phyloP scores from a whole-genome alignment of 2,888 invertebrate species.

The Hydriomena furcata region DNA sequence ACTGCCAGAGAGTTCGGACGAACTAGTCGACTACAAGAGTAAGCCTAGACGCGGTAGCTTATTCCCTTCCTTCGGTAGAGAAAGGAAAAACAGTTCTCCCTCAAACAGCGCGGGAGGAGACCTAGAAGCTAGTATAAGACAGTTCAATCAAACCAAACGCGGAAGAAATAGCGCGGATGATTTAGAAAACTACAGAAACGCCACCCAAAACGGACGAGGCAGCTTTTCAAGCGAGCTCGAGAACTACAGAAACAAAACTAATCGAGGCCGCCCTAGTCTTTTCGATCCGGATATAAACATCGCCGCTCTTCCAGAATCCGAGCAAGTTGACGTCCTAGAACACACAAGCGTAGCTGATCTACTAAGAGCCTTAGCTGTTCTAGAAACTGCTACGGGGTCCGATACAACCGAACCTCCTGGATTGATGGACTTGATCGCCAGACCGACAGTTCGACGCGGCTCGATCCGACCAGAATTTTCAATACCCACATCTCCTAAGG shows the following conservation, averaged over 20 bases:
- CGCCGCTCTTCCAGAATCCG: slow-evolving; percentile 62
- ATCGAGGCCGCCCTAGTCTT: slow-evolving; percentile 68
- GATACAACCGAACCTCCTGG: slow-evolving; percentile 44
- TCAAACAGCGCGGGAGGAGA: slow-evolving; percentile 57
- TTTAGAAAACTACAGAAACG: slow-evolving; percentile 47
- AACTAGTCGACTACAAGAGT: slow-evolving; percentile 70
- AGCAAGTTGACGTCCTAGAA: slow-evolving; percentile 87
- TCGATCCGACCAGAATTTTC: slow-evolving; percentile 66
- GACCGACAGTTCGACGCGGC: slow-evolving; percentile 58
- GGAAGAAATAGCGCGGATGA: slow-evolving; percentile 62
- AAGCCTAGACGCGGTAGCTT: slow-evolving; percentile 68
- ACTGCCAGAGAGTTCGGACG: slow-evolving; percentile 74
- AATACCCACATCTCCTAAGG: slow-evolving; percentile 52
- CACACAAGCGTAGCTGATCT: slow-evolving; percentile 93
- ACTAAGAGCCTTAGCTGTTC: slow-evolving; percentile 89
- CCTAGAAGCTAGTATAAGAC: slow-evolving; percentile 69
- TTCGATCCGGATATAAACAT: slow-evolving; percentile 76
- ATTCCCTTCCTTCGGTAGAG: slow-evolving; percentile 73
- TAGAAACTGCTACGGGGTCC: slow-evolving; percentile 70
- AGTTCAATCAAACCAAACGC: slow-evolving; percentile 62
- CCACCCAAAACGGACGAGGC: slow-evolving; percentile 44
- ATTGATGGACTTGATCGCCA: slow-evolving; percentile 55
- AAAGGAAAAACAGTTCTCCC: slow-evolving; percentile 64
- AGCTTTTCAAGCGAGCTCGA: slow-evolving; percentile 62
- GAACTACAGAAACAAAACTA: slow-evolving; percentile 67